Percentiles rank a stretch among this genome's conserved stretches.
phyloP scores from a whole-genome alignment of 2,888 invertebrate species.

The Leptopilina drosophilae region DNA sequence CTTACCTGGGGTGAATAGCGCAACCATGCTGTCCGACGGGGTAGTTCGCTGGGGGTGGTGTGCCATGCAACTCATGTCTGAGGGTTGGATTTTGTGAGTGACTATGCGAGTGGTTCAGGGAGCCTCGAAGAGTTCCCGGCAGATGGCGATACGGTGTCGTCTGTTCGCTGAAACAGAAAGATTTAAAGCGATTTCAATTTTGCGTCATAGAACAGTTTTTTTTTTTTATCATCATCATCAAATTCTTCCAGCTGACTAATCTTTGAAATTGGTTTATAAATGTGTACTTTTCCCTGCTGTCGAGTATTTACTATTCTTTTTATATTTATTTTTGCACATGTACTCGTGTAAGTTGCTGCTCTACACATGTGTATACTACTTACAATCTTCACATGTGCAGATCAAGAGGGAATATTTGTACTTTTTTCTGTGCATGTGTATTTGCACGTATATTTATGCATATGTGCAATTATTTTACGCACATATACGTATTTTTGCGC shows the following conservation, averaged over 20 bases:
- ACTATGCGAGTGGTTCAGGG: slow-evolving; percentile 54
- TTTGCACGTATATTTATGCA: no score
- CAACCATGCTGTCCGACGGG: slow-evolving; percentile 67
- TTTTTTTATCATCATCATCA: no score
- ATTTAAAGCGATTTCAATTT: not conserved
- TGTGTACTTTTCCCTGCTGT: no score
- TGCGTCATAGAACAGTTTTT: not conserved
- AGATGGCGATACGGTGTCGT: slow-evolving; percentile 68
- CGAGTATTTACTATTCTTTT: not conserved
- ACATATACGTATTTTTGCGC: no score
- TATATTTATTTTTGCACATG: no score
- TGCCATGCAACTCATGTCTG: slow-evolving; percentile 62
- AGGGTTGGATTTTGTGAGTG: slow-evolving; percentile 43
- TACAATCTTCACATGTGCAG: no score
- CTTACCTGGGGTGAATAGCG: slow-evolving; percentile 70
- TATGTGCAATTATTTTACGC: no score
- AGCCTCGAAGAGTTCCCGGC: slow-evolving; percentile 65
- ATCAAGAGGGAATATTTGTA: no score
- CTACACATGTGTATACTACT: no score
- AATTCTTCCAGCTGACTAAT: not conserved
- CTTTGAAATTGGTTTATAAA: not conserved
- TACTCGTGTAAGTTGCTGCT: no score
- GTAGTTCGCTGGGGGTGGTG: slow-evolving; percentile 64
- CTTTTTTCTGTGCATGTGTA: no score
- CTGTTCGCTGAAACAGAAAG: slow-evolving; percentile 67